These are phyloP conservation scores for Ceriagrion tenellum DNA, from an alignment of 2,888 invertebrate genomes.

Conservation along the genomic window DNA sequence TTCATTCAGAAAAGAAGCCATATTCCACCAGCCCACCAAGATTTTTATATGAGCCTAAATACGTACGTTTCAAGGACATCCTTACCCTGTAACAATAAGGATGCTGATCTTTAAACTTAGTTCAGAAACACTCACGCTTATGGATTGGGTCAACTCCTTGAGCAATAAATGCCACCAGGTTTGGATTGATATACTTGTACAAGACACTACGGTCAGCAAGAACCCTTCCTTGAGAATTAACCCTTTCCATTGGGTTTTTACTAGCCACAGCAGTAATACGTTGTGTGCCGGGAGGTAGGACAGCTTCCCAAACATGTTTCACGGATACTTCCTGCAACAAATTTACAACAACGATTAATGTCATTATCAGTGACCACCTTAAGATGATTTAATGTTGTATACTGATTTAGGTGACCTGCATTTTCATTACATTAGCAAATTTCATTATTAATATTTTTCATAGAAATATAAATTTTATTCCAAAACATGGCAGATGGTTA, in stretches of 20 bases:
- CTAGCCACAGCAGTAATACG: conserved; percentile 83
- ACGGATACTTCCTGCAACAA: conserved; percentile 81
- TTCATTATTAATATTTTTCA: no score
- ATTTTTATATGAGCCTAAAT: no score
- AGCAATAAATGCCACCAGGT: conserved; percentile 92
- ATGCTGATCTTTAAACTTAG: neutral
- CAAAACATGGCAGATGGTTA: no score
- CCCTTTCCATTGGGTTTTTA: conserved; percentile 86
- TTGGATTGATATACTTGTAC: conserved; percentile 99
- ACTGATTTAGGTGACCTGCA: no score
- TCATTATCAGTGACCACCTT: no score
- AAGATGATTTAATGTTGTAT: no score
- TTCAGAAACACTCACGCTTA: conserved; percentile 81
- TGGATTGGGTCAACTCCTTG: conserved; percentile 87
- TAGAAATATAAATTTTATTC: no score
- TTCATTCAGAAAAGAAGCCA: no score
- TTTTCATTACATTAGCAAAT: no score
- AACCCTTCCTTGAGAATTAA: conserved; percentile 97
- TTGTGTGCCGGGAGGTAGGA: conserved; percentile 83
- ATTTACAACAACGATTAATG: neutral
- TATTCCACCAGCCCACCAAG: no score
- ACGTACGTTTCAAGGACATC: neutral
- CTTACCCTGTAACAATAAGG: neutral
- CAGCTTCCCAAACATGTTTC: conserved; percentile 86
- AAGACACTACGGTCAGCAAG: conserved; percentile 97